phyloP scores from a whole-genome alignment of 2,888 invertebrate species.

The Polydrusus cervinus region DNA sequence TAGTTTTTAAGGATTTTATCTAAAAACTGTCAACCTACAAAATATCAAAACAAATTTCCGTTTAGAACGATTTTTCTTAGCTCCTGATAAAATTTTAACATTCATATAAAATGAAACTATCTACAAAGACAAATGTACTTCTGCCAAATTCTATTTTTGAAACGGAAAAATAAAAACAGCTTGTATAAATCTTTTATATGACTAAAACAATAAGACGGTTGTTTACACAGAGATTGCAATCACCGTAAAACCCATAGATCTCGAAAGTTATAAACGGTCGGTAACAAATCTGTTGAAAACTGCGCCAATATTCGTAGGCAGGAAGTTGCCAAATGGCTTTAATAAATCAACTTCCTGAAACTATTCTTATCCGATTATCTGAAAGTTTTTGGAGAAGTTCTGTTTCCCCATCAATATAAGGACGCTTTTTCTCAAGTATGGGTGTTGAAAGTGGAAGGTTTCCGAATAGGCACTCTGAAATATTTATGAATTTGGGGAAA shows the following conservation, averaged over 20 bases:
- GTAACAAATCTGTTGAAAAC: slow-evolving; percentile 52
- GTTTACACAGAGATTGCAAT: slow-evolving; percentile 48
- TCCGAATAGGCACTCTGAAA: neutral
- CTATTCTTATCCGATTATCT: slow-evolving; percentile 53
- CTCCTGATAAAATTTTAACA: neutral
- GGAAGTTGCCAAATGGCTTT: slow-evolving; percentile 51
- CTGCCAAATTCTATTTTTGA: slow-evolving; percentile 4
- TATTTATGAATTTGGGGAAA: neutral
- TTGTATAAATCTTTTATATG: slow-evolving; percentile 31
- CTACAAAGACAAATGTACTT: neutral
- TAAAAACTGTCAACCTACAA: neutral
- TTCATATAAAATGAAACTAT: neutral
- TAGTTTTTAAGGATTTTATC: no score
- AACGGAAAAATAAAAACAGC: slow-evolving; percentile 11
- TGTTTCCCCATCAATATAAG: slow-evolving; percentile 31
- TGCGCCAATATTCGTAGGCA: slow-evolving; percentile 50
- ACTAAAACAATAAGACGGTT: slow-evolving; percentile 44
- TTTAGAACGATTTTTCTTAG: neutral
- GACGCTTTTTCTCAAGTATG: slow-evolving; percentile 24
- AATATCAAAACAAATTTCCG: neutral
- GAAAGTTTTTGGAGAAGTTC: slow-evolving; percentile 43
- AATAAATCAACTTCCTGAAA: slow-evolving; percentile 51
- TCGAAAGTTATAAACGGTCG: slow-evolving; percentile 44
- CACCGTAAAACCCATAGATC: slow-evolving; percentile 49
- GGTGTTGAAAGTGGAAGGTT: slow-evolving; percentile 9